Conservation (phyloP, 2,797 vertebrate species). For the Gymnothorax javanicus region DNA sequence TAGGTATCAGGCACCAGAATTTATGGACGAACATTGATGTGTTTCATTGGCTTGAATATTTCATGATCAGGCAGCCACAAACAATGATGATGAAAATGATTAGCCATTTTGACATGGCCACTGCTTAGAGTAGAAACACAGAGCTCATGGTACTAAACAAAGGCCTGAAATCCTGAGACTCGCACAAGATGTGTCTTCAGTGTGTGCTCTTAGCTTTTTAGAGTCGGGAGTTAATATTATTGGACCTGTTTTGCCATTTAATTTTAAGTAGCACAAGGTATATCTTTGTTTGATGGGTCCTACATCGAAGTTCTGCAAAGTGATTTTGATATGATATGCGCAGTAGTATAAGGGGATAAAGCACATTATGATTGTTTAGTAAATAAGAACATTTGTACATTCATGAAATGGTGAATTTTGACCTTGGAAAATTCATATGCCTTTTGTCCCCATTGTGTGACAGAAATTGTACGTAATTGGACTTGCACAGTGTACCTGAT, state of each 20-base stretch:
- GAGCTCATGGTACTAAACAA: not conserved
- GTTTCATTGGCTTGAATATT: constrained; percentile 48
- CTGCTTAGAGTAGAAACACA: not conserved
- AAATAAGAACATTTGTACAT: constrained; percentile 14
- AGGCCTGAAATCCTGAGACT: not conserved
- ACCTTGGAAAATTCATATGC: not conserved
- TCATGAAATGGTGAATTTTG: constrained; percentile 11
- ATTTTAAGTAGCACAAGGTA: not conserved
- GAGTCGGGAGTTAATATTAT: not conserved
- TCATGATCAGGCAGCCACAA: constrained; percentile 11
- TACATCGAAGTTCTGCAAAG: not conserved
- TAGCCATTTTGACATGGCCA: constrained; percentile 1
- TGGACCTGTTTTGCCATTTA: not conserved
- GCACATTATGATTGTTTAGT: constrained; percentile 9
- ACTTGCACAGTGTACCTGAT: not conserved
- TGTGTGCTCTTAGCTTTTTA: not conserved
- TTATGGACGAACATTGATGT: constrained; percentile 65
- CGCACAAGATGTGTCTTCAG: not conserved
- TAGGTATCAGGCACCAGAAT: constrained; percentile 72
- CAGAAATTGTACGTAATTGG: not conserved
- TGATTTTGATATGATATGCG: constrained; percentile 13
- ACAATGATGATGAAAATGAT: constrained; percentile 18
- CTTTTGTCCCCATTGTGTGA: not conserved
- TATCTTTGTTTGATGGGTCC: not conserved
- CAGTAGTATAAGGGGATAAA: constrained; percentile 3